A percentile compares a stretch with the other conserved stretches of the same genome.
These are phyloP conservation scores for Seriola quinqueradiata DNA, from an alignment of 2,113 vertebrate species.

Conservation along the genomic window DNA sequence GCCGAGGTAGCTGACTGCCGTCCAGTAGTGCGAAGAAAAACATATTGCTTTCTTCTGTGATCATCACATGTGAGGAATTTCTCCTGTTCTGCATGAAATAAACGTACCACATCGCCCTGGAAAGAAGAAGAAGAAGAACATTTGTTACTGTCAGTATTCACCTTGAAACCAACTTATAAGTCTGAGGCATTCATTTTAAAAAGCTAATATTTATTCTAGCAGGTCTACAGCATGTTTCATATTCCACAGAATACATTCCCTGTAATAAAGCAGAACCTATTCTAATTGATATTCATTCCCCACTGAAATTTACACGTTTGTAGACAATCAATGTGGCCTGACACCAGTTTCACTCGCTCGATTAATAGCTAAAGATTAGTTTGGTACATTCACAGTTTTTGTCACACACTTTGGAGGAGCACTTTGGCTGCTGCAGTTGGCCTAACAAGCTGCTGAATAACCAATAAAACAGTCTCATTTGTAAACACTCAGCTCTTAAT, in stretches of 20 bases:
- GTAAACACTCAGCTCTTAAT: constrained; percentile 30
- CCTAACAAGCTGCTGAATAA: neutral
- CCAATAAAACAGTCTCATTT: constrained; percentile 3
- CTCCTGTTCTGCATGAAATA: constrained; percentile 98
- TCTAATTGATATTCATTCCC: neutral
- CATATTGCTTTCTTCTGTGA: constrained; percentile 96
- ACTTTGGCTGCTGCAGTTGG: neutral
- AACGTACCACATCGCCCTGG: constrained; percentile 95
- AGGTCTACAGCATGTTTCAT: neutral
- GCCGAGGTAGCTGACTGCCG: constrained; percentile 97
- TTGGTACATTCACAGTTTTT: neutral
- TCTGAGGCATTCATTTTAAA: neutral
- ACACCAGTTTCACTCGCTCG: neutral
- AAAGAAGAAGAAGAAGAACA: constrained; percentile 19
- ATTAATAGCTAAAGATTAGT: no score
- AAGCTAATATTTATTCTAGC: neutral
- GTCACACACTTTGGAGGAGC: constrained; percentile 2
- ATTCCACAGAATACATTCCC: neutral
- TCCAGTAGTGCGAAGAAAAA: constrained; percentile 96
- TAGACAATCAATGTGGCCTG: neutral
- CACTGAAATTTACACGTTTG: neutral
- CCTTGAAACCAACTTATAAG: neutral
- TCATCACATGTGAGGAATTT: constrained; percentile 99
- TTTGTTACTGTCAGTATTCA: neutral
- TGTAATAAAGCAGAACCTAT: neutral